Base-by-base conservation (phyloP, 2,113 vertebrate genomes). In the Pollachius pollachius region DNA sequence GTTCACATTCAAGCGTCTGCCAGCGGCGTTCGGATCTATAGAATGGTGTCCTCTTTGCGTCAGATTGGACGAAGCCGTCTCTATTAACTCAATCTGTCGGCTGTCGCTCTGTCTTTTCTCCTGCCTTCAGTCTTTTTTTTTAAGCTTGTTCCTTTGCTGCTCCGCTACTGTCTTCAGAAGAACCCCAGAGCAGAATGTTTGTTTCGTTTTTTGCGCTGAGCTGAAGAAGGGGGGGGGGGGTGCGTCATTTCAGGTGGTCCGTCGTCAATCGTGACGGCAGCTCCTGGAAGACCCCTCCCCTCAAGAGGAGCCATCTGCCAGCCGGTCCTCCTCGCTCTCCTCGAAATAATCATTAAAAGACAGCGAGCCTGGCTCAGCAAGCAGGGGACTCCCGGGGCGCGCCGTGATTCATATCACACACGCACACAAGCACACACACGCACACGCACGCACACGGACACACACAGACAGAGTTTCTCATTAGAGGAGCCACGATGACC, bases 271-370 rank as follows among this genome's bases (percentile, higher is more conserved):
- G 71, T 87, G 84, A 88, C 83, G 84, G 83, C 77, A 77, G 74
- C 66, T 86, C 60, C 79, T 81, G 68, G 76, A 73, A 76, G 79
- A 70, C 64, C 37, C 37, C 79, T 75, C 64, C 81, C 81, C 86
- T 85, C 83, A 61, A 77, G 87, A 85, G 82, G 74, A 86, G 74
- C 77, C 90, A 86, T 88, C 87, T 89, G 87, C 74, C 71, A 23
- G 69, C 54, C 17, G 1, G 4, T 16, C 54, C 54, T 56, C 64
- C 78, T 37, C 23, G 66, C 77, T 86, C 68, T 71, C 66, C 69
- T 80, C 66, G 68, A 78, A 74, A 85, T 82, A 85, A 85, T 83
- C 85, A 87, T 81, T 84, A 85, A 87, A 84, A 72, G 34, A 52
- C 68, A 15, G 73, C 52, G 65, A 7, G 60, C 61, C 62, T 23